Evolutionary conservation across 1,140 invertebrate species (phyloP).

Genomic region (Leptonema lineaticorne): DNA sequence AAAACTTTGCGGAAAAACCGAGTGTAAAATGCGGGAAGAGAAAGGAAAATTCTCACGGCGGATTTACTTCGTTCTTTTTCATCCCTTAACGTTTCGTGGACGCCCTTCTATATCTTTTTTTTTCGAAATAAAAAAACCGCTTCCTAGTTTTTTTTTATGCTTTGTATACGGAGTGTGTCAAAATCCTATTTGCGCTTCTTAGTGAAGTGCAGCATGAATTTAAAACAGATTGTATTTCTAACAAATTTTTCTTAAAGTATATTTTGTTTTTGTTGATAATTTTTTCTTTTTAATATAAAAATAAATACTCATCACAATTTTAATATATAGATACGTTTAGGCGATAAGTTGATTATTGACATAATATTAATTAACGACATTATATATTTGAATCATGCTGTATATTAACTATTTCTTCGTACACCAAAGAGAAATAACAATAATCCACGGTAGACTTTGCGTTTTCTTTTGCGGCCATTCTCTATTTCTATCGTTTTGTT

Average conservation of each 20-base stretch:
- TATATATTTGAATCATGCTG: not conserved
- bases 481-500: too few relatives aligned
- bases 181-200: not conserved
- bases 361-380: not conserved
- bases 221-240: not conserved
- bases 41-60: conserved; percentile 30
- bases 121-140: too few relatives aligned
- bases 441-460: conserved; percentile 25
- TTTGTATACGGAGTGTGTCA: not conserved
- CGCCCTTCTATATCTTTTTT: conserved; percentile 5
- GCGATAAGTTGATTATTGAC: not conserved
- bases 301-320: not conserved
- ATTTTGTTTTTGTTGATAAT: not conserved
- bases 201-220: not conserved
- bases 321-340: not conserved
- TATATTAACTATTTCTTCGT: not conserved
- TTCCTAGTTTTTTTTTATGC: not conserved
- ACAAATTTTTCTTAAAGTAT: not conserved
- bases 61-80: conserved; percentile 25
- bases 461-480: conserved; percentile 14
- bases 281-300: too few relatives aligned
- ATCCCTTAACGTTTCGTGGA: too few relatives aligned
- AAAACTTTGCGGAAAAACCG: conserved; percentile 28
- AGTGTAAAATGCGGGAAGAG: conserved; percentile 21
- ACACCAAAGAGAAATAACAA: conserved; percentile 14